A percentile compares a stretch with the other conserved stretches of the same genome.
phyloP scores from a whole-genome alignment of 2,113 vertebrate genomes.

The Lophius piscatorius region DNA sequence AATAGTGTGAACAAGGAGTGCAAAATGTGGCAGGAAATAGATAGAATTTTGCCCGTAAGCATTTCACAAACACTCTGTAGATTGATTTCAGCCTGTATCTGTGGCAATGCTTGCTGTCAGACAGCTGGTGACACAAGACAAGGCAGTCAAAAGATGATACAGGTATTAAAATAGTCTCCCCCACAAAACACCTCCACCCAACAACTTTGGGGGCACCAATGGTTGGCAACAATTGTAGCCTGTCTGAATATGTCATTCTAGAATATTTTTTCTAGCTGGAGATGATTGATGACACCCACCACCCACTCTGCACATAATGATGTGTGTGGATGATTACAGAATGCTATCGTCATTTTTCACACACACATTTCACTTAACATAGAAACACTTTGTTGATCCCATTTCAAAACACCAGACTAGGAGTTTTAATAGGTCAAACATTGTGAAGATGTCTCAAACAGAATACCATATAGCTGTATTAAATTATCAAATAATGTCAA shows the following conservation, averaged over 20 bases:
- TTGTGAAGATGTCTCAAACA: not conserved
- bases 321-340: constrained; percentile 58
- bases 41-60: no score
- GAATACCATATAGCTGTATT: not conserved
- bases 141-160: constrained; percentile 38
- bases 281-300: constrained; percentile 65
- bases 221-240: constrained; percentile 53
- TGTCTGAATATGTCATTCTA: constrained; percentile 47
- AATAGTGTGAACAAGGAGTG: no score
- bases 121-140: constrained; percentile 34
- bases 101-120: constrained; percentile 38
- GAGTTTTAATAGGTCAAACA: not conserved
- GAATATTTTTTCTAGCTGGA: constrained; percentile 23
- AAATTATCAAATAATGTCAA: not conserved
- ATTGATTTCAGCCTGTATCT: constrained; percentile 27
- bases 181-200: constrained; percentile 25
- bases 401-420: not conserved
- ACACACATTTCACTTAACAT: constrained; percentile 39
- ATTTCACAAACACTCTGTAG: constrained; percentile 47
- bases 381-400: not conserved
- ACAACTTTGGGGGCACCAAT: constrained; percentile 19
- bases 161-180: constrained; percentile 25
- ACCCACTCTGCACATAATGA: constrained; percentile 65
- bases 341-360: constrained; percentile 39
- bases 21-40: no score